Percentiles rank a stretch among this genome's conserved stretches.
phyloP scores from a whole-genome alignment of 1,140 invertebrate species.

The Brachionus paranguensis region DNA sequence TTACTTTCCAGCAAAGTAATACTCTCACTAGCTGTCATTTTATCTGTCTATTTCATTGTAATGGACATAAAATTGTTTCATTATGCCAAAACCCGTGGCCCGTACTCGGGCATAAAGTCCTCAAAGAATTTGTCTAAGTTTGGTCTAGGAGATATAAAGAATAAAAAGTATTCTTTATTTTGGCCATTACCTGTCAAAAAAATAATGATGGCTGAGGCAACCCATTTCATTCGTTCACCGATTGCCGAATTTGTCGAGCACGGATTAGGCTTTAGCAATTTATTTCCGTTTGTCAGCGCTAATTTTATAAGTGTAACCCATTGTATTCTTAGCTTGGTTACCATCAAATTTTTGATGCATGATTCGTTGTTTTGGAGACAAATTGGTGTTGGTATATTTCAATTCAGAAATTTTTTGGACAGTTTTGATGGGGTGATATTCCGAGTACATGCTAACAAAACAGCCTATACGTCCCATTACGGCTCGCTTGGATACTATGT shows the following conservation, averaged over 20 bases:
- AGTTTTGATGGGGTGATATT: conserved; percentile 51
- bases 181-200: conserved; percentile 48
- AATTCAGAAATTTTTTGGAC: conserved; percentile 49
- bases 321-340: conserved; percentile 45
- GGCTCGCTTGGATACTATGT: conserved; percentile 48
- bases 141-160: neutral
- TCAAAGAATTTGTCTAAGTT: conserved; percentile 42
- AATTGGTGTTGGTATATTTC: conserved; percentile 47
- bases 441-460: conserved; percentile 41
- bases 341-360: conserved; percentile 47
- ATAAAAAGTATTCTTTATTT: conserved; percentile 42
- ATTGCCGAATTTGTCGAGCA: conserved; percentile 47
- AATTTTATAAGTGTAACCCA: conserved; percentile 50
- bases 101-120: conserved; percentile 41
- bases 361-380: conserved; percentile 46
- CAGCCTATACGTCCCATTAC: conserved; percentile 46
- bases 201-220: conserved; percentile 50
- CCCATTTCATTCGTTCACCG: conserved; percentile 48
- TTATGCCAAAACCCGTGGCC: conserved; percentile 45
- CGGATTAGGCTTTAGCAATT: conserved; percentile 47
- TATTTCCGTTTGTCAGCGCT: conserved; percentile 50
- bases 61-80: conserved; percentile 49
- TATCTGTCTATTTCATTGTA: conserved; percentile 45
- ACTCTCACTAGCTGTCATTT: conserved; percentile 41
- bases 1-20: neutral